A percentile compares a stretch with the other conserved stretches of the same genome.
Evolutionary conservation across 2,113 vertebrate species (phyloP).

Genomic region (Rhinolophus ferrumequinum): DNA sequence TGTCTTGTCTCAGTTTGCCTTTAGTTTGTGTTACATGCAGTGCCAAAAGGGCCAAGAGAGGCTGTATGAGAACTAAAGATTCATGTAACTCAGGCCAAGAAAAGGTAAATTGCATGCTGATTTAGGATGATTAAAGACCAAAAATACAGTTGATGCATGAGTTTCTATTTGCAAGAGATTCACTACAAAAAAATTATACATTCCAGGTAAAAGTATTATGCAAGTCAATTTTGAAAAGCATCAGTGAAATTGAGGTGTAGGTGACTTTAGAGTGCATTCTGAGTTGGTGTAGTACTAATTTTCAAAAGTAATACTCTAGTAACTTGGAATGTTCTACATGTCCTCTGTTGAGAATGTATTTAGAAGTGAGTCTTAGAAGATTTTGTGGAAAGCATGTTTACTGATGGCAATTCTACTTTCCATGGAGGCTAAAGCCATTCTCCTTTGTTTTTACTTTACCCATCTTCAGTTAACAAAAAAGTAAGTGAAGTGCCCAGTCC

Average conservation of each 20-base stretch:
- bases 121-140: neutral
- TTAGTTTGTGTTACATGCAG: neutral
- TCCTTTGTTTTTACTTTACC: neutral
- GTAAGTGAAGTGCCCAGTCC: neutral
- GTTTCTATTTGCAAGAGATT: constrained; percentile 20
- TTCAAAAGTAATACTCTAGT: constrained; percentile 10
- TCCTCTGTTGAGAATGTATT: neutral
- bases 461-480: neutral
- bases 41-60: neutral
- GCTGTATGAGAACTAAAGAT: neutral
- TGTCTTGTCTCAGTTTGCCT: neutral
- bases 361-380: neutral
- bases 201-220: neutral
- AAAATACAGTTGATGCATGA: neutral
- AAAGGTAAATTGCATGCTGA: neutral
- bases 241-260: neutral
- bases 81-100: neutral
- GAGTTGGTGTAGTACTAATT: neutral
- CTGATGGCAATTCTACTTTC: neutral
- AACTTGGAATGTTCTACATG: neutral
- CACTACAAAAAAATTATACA: neutral
- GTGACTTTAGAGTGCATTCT: neutral
- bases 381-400: neutral
- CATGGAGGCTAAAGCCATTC: neutral
- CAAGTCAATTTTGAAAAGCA: neutral